Base-by-base conservation (phyloP, 92 coral and sea anemone genomes). In the Zoanthus solanderi region DNA sequence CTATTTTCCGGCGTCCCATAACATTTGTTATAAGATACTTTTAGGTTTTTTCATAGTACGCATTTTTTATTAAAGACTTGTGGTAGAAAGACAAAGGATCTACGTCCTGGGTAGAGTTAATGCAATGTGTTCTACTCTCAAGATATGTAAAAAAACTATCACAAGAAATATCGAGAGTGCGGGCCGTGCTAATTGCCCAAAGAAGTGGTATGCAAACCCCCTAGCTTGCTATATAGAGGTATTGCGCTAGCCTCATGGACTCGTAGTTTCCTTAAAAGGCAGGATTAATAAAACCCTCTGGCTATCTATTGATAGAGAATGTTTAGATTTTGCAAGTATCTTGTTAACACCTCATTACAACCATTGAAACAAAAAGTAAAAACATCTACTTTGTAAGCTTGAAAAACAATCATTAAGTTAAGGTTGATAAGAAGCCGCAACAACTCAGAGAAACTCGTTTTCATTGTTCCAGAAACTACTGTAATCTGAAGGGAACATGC, bases 301-400 rank as follows among this genome's bases (percentile, higher is more conserved):
- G 17, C 28, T 16, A 17, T 16, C n/a, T 7, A 63, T 63, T 63
- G 28, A 63, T 63, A 63, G 69, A 63, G 4, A 18, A 63, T 4
- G 28, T 63, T 63, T 63, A 5, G 23, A 63, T 18, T 63, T 63
- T 63, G 8, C 6, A n/a, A 17, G 29, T 63, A 63, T 5, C 29
- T 63, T n/a, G 69, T 63, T 63, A 63, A 17, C 69, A 63, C 69
- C 69, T 63, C 32, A 63, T 63, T 63, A 60, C 66, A 63, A 63
- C 17, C 8, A n/a, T 9, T 63, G 69, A 63, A 16, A 63, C 69
- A 63, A 63, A 63, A 63, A 5, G 12, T 63, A 17, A n/a, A 17
- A 23, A 3, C n/a, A 63, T 63, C 10, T 17, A 9, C 28, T 17
- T 7, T 31, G n/a, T 28, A n/a, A 4, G 17, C 5, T 9, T 3